These are phyloP conservation scores for Colinus virginianus DNA, from an alignment of 2,113 vertebrate species.

Conservation along the genomic window DNA sequence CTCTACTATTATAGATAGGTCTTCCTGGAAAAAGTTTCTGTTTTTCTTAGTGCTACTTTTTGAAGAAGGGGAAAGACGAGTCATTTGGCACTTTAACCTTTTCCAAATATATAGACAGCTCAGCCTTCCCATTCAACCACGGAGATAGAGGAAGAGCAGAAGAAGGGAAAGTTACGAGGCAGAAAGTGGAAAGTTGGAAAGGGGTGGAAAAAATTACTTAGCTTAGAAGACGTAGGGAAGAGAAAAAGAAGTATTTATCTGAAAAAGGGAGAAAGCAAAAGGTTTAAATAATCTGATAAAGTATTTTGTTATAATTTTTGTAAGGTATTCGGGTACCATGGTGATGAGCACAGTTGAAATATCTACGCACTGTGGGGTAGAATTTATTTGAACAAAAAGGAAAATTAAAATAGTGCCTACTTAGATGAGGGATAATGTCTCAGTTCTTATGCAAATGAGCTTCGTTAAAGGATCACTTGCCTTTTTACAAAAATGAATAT, in stretches of 20 bases:
- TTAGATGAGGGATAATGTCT: conserved; percentile 67
- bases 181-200: conserved; percentile 32
- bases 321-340: conserved; percentile 31
- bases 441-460: conserved; percentile 73
- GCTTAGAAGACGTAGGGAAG: not conserved
- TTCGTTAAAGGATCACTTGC: conserved; percentile 67
- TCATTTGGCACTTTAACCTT: conserved; percentile 40
- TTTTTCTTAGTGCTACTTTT: not conserved
- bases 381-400: conserved; percentile 71
- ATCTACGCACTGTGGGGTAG: conserved; percentile 1
- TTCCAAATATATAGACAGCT: conserved; percentile 30
- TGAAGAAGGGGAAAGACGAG: not conserved
- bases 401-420: conserved; percentile 69
- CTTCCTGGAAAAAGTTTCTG: not conserved
- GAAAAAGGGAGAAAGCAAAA: conserved; percentile 6
- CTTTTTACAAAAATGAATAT: conserved; percentile 70
- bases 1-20: not conserved
- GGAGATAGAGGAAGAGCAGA: not conserved
- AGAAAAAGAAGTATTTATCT: not conserved
- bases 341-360: conserved; percentile 40
- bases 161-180: conserved; percentile 27
- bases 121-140: conserved; percentile 17
- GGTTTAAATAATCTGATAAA: not conserved
- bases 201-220: conserved; percentile 14
- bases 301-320: conserved; percentile 1